Percentiles rank a stretch among this genome's conserved stretches.
phyloP scores from a whole-genome alignment of 2,797 vertebrate species.

The Enteromius trimaculatus region DNA sequence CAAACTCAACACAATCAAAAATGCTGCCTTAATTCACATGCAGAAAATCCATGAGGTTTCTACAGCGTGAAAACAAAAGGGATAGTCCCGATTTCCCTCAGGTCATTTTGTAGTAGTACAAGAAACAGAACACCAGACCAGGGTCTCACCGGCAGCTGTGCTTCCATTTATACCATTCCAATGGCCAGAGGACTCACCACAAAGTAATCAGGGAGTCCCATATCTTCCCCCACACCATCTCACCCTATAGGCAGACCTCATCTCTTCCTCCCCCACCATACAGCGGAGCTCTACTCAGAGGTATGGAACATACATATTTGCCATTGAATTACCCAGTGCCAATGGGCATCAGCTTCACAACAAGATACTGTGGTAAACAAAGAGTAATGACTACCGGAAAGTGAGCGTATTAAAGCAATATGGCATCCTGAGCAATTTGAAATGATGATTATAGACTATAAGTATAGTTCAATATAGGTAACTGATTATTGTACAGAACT shows the following conservation, averaged over 20 bases:
- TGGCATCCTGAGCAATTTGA: slow-evolving; percentile 13
- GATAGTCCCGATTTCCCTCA: slow-evolving; percentile 31
- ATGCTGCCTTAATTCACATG: neutral
- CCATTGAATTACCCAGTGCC: neutral
- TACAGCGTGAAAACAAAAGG: slow-evolving; percentile 23
- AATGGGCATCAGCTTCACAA: slow-evolving; percentile 5
- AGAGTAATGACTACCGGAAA: neutral
- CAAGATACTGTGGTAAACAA: neutral
- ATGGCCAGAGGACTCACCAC: slow-evolving; percentile 7
- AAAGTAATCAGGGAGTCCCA: slow-evolving; percentile 22
- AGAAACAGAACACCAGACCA: slow-evolving; percentile 29
- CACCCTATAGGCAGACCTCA: slow-evolving; percentile 14
- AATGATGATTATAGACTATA: slow-evolving; percentile 23
- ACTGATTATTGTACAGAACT: neutral
- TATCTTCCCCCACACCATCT: slow-evolving; percentile 37
- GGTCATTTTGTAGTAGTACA: slow-evolving; percentile 16
- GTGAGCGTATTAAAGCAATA: neutral
- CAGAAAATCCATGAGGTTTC: slow-evolving; percentile 5
- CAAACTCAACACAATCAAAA: neutral
- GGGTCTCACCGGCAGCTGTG: slow-evolving; percentile 25
- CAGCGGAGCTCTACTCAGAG: neutral
- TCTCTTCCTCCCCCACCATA: slow-evolving; percentile 5
- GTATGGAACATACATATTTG: neutral
- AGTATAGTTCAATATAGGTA: neutral
- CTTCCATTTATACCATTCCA: slow-evolving; percentile 40